These are phyloP conservation scores for Tachysurus fulvidraco DNA, from an alignment of 2,113 vertebrate genomes.

Conservation along the genomic window DNA sequence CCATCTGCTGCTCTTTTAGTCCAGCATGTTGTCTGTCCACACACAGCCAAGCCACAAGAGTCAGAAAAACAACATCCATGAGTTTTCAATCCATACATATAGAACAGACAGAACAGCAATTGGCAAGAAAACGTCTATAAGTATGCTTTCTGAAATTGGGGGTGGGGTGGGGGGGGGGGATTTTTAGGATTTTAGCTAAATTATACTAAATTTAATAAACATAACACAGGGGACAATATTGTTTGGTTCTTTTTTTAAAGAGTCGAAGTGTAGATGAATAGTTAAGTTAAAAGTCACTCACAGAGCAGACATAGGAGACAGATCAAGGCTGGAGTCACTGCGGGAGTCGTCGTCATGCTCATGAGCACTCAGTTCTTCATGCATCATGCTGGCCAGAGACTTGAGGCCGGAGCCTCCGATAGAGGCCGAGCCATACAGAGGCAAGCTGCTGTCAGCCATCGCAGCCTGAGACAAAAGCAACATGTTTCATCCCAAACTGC, in stretches of 20 bases:
- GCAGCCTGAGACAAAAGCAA: slow-evolving; percentile 71
- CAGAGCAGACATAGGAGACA: slow-evolving; percentile 89
- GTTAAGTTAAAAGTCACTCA: slow-evolving; percentile 69
- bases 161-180: too few species aligned
- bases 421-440: slow-evolving; percentile 85
- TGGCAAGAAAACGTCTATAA: too few species aligned
- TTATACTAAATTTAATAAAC: too few species aligned
- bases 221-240: too few species aligned
- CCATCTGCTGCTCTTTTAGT: slow-evolving; percentile 92
- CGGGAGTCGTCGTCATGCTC: slow-evolving; percentile 89
- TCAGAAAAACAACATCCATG: not conserved
- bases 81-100: not conserved
- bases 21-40: slow-evolving; percentile 76
- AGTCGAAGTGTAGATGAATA: not conserved
- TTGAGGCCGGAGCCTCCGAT: slow-evolving; percentile 88
- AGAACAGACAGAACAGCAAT: too few species aligned
- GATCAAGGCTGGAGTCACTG: slow-evolving; percentile 93
- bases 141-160: too few species aligned
- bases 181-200: too few species aligned
- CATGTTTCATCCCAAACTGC: not conserved
- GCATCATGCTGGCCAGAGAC: slow-evolving; percentile 83
- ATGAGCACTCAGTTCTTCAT: slow-evolving; percentile 90
- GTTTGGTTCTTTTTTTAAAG: too few species aligned
- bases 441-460: slow-evolving; percentile 82
- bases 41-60: not conserved